Evolutionary conservation across 35 echinoderm and acorn worm genomes (phyloP).

Genomic region (Ophioderma brevispina): DNA sequence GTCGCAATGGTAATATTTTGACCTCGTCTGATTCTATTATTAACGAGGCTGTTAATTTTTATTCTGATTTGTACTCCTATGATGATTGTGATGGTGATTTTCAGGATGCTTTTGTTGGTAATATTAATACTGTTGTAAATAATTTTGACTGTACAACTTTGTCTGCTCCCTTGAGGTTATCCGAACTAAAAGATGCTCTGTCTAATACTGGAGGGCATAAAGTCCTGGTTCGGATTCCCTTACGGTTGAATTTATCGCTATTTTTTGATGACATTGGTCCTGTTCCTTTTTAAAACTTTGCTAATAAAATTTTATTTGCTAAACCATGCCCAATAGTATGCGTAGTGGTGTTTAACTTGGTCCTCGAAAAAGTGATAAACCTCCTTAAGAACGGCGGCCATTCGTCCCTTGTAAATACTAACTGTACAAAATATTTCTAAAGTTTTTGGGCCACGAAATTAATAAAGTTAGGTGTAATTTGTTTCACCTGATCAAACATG

Average conservation of each 20-base stretch:
- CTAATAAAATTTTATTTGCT: background rate
- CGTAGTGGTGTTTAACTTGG: background rate
- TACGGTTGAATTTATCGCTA: background rate
- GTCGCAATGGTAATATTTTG: background rate
- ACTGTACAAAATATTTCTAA: background rate
- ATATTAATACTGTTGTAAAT: background rate
- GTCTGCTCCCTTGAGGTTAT: background rate
- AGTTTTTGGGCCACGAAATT: background rate
- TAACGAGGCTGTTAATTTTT: background rate
- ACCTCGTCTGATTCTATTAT: background rate
- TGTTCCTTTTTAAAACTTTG: background rate
- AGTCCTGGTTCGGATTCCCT: background rate
- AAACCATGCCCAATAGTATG: background rate
- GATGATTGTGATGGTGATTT: background rate
- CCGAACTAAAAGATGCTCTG: background rate
- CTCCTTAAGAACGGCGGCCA: background rate
- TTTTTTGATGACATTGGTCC: background rate
- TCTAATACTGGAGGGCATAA: background rate
- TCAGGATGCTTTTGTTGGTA: background rate
- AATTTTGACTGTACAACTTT: background rate
- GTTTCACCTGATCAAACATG: constrained; percentile 59
- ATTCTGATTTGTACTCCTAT: background rate
- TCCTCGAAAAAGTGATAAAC: background rate
- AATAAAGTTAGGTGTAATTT: constrained; percentile 23
- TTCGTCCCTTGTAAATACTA: background rate